These are phyloP conservation scores for Pipistrellus pygmaeus DNA, from an alignment of 2,797 vertebrate genomes.

Conservation along the genomic window DNA sequence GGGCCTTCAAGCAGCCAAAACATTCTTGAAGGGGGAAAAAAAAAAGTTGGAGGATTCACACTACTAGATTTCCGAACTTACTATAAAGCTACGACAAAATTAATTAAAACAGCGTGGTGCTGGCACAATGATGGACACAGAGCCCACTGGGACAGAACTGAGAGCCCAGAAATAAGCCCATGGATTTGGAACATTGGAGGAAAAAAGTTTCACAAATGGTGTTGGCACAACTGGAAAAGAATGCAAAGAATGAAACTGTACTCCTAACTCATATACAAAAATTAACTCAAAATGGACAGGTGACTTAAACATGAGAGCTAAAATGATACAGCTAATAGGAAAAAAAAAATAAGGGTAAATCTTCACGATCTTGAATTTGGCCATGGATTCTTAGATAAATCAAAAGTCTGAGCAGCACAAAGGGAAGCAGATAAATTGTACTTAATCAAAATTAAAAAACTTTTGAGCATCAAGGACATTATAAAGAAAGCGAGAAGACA, in stretches of 20 bases:
- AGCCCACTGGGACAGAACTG: too few relatives aligned
- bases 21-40: background rate
- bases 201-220: constrained; percentile 14
- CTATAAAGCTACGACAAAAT: background rate
- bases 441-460: background rate
- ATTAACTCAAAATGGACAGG: background rate
- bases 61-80: background rate
- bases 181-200: background rate
- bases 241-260: background rate
- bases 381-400: background rate
- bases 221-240: background rate
- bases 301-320: background rate
- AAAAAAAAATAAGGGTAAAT: background rate
- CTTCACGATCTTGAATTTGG: background rate
- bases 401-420: background rate
- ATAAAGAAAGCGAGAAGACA: background rate
- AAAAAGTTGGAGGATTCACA: background rate
- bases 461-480: background rate
- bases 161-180: background rate
- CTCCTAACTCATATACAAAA: background rate
- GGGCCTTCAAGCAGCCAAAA: background rate
- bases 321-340: background rate
- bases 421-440: background rate
- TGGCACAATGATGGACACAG: background rate
- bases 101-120: background rate